Percentiles rank a stretch among this genome's conserved stretches.
These are phyloP conservation scores for Calycopis cecrops DNA, from an alignment of 1,140 invertebrate species.

Conservation along the genomic window DNA sequence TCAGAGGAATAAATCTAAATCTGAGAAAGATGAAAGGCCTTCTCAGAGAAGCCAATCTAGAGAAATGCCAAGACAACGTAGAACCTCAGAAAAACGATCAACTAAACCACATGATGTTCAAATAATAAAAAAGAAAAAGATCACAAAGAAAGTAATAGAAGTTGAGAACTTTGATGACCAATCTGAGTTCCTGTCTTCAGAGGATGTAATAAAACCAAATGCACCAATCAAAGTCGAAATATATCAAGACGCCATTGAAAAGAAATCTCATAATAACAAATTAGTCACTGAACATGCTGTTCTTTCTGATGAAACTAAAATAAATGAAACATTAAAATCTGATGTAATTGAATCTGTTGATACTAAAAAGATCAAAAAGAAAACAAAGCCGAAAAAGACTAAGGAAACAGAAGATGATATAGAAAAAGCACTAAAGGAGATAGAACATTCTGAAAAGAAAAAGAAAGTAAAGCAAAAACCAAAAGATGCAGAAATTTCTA, in stretches of 20 bases:
- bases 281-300: conserved; percentile 37
- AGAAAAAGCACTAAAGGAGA: conserved; percentile 74
- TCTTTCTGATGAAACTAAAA: conserved; percentile 23
- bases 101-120: conserved; percentile 48
- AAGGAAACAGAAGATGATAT: conserved; percentile 72
- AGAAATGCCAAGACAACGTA: conserved; percentile 60
- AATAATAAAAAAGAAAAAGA: conserved; percentile 56
- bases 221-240: conserved; percentile 10
- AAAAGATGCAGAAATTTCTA: conserved; percentile 18
- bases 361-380: conserved; percentile 59
- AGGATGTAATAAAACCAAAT: conserved; percentile 7
- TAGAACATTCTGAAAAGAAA: conserved; percentile 59
- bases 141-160: conserved; percentile 56
- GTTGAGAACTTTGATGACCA: conserved; percentile 61
- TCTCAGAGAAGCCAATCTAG: conserved; percentile 57
- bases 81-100: conserved; percentile 54
- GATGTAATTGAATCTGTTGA: conserved; percentile 14
- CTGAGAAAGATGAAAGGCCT: conserved; percentile 45
- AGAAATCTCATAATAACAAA: conserved; percentile 28
- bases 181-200: conserved; percentile 27
- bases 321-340: conserved; percentile 5
- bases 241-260: conserved; percentile 19
- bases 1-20: conserved; percentile 27
- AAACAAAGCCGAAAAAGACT: conserved; percentile 61
- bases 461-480: conserved; percentile 39